Conservation (phyloP, 1,140 invertebrate genomes). For the Trypoxylus dichotomus region DNA sequence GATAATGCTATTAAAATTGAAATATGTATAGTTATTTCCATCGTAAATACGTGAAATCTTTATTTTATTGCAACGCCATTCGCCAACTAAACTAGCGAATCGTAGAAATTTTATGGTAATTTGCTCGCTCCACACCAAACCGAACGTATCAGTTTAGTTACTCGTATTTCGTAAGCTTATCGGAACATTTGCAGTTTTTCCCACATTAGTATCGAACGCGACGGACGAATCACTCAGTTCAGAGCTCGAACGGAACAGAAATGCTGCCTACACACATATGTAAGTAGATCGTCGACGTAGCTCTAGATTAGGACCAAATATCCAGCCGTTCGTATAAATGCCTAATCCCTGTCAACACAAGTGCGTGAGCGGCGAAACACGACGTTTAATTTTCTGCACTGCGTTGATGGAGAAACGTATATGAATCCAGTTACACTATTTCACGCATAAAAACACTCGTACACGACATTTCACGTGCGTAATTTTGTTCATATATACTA, state of each 20-base stretch:
- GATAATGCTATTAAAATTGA: too few relatives aligned
- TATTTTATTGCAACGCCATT: neutral
- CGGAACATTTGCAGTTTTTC: slow-evolving; percentile 18
- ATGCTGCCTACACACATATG: neutral
- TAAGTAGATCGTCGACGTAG: neutral
- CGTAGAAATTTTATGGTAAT: slow-evolving; percentile 9
- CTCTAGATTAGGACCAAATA: slow-evolving; percentile 5
- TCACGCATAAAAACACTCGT: neutral
- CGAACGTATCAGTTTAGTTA: slow-evolving; percentile 8
- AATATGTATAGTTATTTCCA: too few relatives aligned
- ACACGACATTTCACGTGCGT: neutral
- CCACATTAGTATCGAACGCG: slow-evolving; percentile 15
- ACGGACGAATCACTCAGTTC: neutral
- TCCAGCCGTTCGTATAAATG: slow-evolving; percentile 5
- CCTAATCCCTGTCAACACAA: slow-evolving; percentile 8
- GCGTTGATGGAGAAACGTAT: neutral
- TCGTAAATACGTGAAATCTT: neutral
- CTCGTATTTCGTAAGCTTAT: slow-evolving; percentile 8
- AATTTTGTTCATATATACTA: neutral
- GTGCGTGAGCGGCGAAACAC: neutral
- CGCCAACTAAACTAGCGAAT: neutral
- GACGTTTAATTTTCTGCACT: slow-evolving; percentile 12
- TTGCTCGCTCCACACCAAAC: neutral
- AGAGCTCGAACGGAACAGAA: neutral
- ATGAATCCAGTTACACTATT: slow-evolving; percentile 4